A percentile compares a stretch with the other conserved stretches of the same genome.
These are phyloP conservation scores for Whitmania pigra DNA, from an alignment of 1,140 invertebrate genomes.

Conservation along the genomic window DNA sequence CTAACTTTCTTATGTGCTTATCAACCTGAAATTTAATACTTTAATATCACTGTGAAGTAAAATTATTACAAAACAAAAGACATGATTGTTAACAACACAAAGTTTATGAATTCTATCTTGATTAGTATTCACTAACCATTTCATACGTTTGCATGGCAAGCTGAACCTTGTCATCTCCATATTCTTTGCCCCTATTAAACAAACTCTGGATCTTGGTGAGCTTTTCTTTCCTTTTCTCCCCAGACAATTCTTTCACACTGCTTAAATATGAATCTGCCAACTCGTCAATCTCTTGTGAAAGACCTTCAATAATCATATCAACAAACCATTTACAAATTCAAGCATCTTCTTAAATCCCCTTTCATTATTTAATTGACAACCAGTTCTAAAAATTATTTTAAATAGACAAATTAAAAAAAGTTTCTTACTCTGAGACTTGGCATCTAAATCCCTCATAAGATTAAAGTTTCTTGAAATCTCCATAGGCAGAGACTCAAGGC, in stretches of 20 bases:
- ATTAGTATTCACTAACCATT: slow-evolving; percentile 49
- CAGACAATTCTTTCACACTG: slow-evolving; percentile 50
- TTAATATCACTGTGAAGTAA: slow-evolving; percentile 3
- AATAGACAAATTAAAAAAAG: not conserved
- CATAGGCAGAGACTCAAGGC: slow-evolving; percentile 79
- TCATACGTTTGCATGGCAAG: slow-evolving; percentile 95
- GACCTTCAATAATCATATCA: slow-evolving; percentile 44
- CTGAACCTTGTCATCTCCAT: slow-evolving; percentile 91
- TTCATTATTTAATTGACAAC: not conserved
- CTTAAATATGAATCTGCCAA: slow-evolving; percentile 69
- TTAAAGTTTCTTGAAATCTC: slow-evolving; percentile 90
- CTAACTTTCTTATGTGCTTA: slow-evolving; percentile 86
- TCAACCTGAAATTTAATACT: slow-evolving; percentile 53
- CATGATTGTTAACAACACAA: not conserved
- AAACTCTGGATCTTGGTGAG: slow-evolving; percentile 57
- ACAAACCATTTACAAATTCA: not conserved
- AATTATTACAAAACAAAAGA: not conserved
- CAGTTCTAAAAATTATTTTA: not conserved
- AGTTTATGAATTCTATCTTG: too few relatives aligned
- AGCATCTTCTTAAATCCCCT: not conserved
- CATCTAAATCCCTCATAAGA: slow-evolving; percentile 83
- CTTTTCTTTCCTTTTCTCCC: slow-evolving; percentile 69
- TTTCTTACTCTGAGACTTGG: slow-evolving; percentile 55
- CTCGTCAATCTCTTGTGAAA: slow-evolving; percentile 79
- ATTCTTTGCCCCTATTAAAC: slow-evolving; percentile 40